A percentile compares a stretch with the other conserved stretches of the same genome.
phyloP scores from a whole-genome alignment of 2,888 invertebrate genomes.

The Drosophila setosimentum region DNA sequence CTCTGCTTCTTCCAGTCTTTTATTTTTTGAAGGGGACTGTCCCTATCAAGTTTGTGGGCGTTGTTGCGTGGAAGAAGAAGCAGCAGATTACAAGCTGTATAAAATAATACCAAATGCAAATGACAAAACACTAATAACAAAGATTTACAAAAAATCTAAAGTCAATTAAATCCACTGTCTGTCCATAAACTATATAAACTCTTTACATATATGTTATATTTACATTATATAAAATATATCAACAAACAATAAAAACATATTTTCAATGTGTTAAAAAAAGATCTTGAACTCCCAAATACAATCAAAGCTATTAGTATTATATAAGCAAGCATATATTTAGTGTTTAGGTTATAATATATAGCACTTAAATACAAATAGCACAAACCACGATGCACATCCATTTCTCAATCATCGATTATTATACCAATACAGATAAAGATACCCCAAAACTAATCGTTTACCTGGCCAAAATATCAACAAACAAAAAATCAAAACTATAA shows the following conservation, averaged over 20 bases:
- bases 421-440: neutral
- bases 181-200: neutral
- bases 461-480: too few relatives aligned
- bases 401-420: neutral
- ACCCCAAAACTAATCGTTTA: neutral
- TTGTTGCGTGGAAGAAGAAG: conserved; percentile 30
- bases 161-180: neutral
- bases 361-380: neutral
- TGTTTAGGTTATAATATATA: neutral
- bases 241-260: neutral
- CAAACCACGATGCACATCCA: neutral
- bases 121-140: neutral
- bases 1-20: conserved; percentile 16
- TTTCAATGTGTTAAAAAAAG: neutral
- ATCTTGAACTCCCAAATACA: too few relatives aligned
- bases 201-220: neutral
- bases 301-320: neutral
- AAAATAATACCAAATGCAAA: conserved; percentile 38
- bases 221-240: rapidly evolving
- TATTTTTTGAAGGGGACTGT: conserved; percentile 15
- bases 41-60: conserved; percentile 57
- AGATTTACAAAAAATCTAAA: too few relatives aligned
- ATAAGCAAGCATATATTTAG: neutral
- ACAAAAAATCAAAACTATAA: neutral
- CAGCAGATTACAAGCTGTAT: conserved; percentile 6